Evolutionary conservation across 2,797 vertebrate genomes (phyloP).

Genomic region (Pangasius larnaudii): DNA sequence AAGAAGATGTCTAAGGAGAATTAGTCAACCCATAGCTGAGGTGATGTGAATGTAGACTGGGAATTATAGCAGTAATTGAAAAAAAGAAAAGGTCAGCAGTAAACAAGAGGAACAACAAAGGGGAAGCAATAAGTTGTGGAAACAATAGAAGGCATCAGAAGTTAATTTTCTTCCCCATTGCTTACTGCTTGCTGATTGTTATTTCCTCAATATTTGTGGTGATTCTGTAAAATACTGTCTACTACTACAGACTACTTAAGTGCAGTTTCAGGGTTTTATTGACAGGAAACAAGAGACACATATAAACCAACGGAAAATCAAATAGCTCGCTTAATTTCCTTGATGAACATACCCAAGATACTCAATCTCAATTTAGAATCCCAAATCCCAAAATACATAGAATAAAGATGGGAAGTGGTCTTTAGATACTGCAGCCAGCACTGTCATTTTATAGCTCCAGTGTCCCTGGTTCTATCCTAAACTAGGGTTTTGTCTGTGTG

Average conservation of each 20-base stretch:
- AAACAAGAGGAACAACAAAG: constrained; percentile 1
- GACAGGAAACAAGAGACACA: not conserved
- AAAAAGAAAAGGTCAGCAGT: not conserved
- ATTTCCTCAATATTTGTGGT: not conserved
- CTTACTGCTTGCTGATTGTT: not conserved
- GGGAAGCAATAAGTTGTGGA: not conserved
- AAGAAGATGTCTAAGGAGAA: not conserved
- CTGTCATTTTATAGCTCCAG: not conserved
- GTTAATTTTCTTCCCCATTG: not conserved
- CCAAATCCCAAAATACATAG: not conserved
- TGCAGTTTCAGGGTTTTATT: not conserved
- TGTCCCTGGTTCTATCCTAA: not conserved
- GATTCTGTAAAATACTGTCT: not conserved
- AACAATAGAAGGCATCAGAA: not conserved
- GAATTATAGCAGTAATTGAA: not conserved
- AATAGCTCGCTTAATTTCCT: not conserved
- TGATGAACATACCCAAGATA: not conserved
- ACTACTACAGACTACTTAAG: not conserved
- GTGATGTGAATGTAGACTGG: not conserved
- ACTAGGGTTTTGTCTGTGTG: not conserved
- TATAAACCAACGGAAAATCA: not conserved
- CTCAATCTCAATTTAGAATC: not conserved
- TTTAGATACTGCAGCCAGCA: not conserved
- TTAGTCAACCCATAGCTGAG: not conserved
- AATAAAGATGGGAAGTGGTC: not conserved